Percentiles rank a stretch among this genome's conserved stretches.
Conservation (phyloP, 2,113 vertebrate genomes). For the Pluvianellus socialis region DNA sequence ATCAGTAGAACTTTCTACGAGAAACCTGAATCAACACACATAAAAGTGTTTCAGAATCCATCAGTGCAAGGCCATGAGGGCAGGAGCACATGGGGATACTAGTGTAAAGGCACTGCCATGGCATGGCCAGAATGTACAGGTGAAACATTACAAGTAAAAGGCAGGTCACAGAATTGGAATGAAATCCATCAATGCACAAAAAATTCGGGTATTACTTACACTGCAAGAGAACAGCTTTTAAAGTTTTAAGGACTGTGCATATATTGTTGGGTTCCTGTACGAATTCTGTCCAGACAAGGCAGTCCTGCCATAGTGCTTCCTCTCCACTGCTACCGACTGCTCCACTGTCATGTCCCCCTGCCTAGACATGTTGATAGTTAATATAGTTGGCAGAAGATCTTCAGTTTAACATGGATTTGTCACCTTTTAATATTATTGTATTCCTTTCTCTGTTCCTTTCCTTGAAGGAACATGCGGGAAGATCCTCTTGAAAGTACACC, state of each 20-base stretch:
- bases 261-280: background rate
- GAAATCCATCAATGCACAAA: background rate
- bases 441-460: background rate
- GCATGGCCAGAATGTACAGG: background rate
- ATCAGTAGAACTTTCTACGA: background rate
- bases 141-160: background rate
- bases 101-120: background rate
- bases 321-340: background rate
- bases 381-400: background rate
- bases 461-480: background rate
- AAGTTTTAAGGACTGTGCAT: background rate
- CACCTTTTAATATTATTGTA: background rate
- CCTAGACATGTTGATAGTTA: background rate
- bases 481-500: background rate
- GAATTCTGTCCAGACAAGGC: background rate
- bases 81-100: background rate
- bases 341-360: background rate
- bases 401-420: background rate
- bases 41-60: background rate
- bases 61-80: background rate
- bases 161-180: background rate
- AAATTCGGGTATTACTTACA: background rate
- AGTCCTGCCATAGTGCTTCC: background rate
- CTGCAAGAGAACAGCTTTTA: background rate
- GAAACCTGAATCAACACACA: background rate